Conservation (phyloP, 1,140 invertebrate genomes). For the Rhyzopertha dominica region DNA sequence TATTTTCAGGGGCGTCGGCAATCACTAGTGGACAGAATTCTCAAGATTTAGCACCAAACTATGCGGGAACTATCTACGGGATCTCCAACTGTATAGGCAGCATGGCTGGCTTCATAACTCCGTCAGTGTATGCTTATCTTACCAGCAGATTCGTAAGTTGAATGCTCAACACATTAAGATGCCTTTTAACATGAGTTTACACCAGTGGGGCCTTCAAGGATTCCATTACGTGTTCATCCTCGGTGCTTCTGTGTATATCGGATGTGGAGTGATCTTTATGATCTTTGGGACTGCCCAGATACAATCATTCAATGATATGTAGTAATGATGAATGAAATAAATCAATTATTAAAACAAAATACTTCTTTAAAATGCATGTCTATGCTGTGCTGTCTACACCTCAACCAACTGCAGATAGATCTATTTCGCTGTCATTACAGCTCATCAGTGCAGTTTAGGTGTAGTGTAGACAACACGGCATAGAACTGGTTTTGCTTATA, state of each 20-base stretch:
- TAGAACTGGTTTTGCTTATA: too few relatives aligned
- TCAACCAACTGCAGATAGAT: too few relatives aligned
- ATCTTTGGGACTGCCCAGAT: conserved; percentile 47
- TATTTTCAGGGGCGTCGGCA: conserved; percentile 76
- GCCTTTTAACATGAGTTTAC: too few relatives aligned
- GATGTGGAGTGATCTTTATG: conserved; percentile 50
- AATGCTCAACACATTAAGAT: neutral
- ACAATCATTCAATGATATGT: too few relatives aligned
- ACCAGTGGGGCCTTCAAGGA: conserved; percentile 51
- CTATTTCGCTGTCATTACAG: too few relatives aligned
- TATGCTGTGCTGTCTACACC: too few relatives aligned
- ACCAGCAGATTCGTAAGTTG: conserved; percentile 57
- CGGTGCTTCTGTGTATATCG: conserved; percentile 48
- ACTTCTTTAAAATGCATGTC: too few relatives aligned
- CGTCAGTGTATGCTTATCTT: conserved; percentile 62
- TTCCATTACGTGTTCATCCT: conserved; percentile 60
- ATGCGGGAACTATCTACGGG: conserved; percentile 70
- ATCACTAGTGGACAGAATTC: conserved; percentile 80
- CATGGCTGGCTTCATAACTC: conserved; percentile 68
- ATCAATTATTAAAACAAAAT: too few relatives aligned
- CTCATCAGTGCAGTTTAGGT: too few relatives aligned
- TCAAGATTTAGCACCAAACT: conserved; percentile 77
- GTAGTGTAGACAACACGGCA: too few relatives aligned
- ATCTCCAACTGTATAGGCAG: conserved; percentile 71
- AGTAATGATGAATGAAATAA: too few relatives aligned